A percentile compares a stretch with the other conserved stretches of the same genome.
These are phyloP conservation scores for Panthera tigris DNA, from an alignment of 2,113 vertebrate species.

Conservation along the genomic window DNA sequence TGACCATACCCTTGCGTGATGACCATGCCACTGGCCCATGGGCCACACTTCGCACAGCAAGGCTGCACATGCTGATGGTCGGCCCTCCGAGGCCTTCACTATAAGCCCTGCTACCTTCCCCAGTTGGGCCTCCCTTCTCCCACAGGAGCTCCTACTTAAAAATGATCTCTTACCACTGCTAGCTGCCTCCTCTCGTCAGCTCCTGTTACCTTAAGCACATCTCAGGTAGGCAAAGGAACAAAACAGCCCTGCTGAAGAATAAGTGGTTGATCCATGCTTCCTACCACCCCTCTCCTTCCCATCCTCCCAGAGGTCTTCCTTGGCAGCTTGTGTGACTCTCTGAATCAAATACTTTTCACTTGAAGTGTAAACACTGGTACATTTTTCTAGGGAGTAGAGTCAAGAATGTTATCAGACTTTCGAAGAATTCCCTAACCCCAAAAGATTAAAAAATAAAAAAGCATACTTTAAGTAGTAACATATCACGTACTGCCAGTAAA, in stretches of 20 bases:
- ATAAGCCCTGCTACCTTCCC: neutral
- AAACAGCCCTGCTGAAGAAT: neutral
- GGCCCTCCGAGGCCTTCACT: neutral
- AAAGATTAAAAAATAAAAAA: neutral
- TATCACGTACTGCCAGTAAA: neutral
- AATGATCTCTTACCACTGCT: neutral
- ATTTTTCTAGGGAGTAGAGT: neutral
- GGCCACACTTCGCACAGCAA: neutral
- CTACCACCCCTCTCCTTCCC: neutral
- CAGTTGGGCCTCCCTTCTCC: neutral
- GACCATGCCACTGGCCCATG: neutral
- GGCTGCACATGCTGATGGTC: fast-evolving
- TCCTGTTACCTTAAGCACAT: neutral
- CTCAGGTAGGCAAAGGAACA: neutral
- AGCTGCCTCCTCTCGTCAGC: neutral
- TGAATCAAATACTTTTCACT: neutral
- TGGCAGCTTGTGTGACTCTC: neutral
- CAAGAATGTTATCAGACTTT: neutral
- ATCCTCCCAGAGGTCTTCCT: neutral
- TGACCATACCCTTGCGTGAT: neutral
- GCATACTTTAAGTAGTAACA: neutral
- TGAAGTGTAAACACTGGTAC: neutral
- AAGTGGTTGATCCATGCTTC: neutral
- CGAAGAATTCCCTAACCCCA: neutral
- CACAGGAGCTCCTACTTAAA: neutral